Evolutionary conservation across 2,113 vertebrate species (phyloP), one percentile per base, ranked within the genome.

Genomic region (Gadus macrocephalus): DNA sequence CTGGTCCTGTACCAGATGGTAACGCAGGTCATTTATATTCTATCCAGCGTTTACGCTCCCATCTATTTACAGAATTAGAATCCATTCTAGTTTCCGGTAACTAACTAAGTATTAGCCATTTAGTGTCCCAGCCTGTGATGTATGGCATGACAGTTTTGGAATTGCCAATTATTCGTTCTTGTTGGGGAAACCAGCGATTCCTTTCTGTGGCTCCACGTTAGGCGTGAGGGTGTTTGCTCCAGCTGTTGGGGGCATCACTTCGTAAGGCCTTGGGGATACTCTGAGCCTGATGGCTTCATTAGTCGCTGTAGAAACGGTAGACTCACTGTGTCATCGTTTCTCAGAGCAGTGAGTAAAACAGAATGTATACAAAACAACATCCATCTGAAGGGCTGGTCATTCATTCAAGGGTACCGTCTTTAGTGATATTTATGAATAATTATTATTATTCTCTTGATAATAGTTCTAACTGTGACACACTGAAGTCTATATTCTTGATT

Each of bases 121-220:
- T 49, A 7, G 12, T 49, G 8, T 68, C 53, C 53, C 53, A 7
- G 17, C 55, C 3, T 14, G 71, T 80, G 69, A 81, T 80, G 75
- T 74, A 77, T 78, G 20, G 15, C 73, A 69, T 62, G 61, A 64
- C 77, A 83, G 60, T 71, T 65, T 53, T 28, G 74, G 84, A 85
- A 84, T 82, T 72, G 74, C 61, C 49, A 78, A 76, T 77, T 81
- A 81, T 83, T 76, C 83, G 74, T 76, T 79, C 68, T 79, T n/a
- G 72, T 62, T 70, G 19, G 73, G 42, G 62, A 78, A 77, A 71
- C 56, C 65, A 70, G 64, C 82, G 81, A 83, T 85, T 42, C 66
- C 83, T 85, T 76, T 72, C 67, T 69, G 59, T 80, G 67, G 80
- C 82, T 81, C 69, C 14, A 25, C 66, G 66, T 77, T 68, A 75